Base-by-base conservation (phyloP, 1,140 invertebrate species). In the Nautilus pompilius region DNA sequence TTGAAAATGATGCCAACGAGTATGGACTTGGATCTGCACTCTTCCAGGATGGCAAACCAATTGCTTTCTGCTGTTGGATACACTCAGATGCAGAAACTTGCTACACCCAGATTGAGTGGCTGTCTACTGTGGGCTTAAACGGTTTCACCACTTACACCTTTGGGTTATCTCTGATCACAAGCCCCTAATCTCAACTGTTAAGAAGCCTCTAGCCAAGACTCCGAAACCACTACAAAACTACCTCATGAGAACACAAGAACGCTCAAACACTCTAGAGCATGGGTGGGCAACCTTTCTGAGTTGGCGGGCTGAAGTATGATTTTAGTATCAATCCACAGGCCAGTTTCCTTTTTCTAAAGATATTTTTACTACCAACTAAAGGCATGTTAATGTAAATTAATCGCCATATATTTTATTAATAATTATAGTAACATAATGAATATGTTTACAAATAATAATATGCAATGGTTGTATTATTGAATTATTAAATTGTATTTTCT, bases 51-150 rank as follows among this genome's bases (percentile, higher is more conserved):
- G 65, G 69, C 2, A 58, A 78, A 48, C 80, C 81, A 1, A 67
- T 84, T 1, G 65, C 66, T 24, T 85, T 73, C 76, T 76, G 80
- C 3, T 78, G 72, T 8, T 62, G 76, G 70, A 60, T 64, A 22
- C 67, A 85, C n/a, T 80, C 74, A 10, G 56, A 66, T 5, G 66
- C 75, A 20, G 74, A 84, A 69, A 20, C 59, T 5, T 53, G 56
- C 15, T 85, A 80, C 65, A 71, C 80, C 20, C 78, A 82, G 66
- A 86, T 84, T n/a, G 84, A 86, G 65, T 84, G 84, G 58, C 49
- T 80, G 5, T 65, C 81, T 22, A 79, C 80, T 28, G 74, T 84
- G 10, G 32, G 26, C 20, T 55, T 32, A 32, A 72, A 6, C 54
- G 51, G 3, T 67, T 49, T 54, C 15, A 69, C 62, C 55, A 67